These are phyloP conservation scores for Melinaea menophilus DNA, from an alignment of 2,888 invertebrate genomes.

Conservation along the genomic window DNA sequence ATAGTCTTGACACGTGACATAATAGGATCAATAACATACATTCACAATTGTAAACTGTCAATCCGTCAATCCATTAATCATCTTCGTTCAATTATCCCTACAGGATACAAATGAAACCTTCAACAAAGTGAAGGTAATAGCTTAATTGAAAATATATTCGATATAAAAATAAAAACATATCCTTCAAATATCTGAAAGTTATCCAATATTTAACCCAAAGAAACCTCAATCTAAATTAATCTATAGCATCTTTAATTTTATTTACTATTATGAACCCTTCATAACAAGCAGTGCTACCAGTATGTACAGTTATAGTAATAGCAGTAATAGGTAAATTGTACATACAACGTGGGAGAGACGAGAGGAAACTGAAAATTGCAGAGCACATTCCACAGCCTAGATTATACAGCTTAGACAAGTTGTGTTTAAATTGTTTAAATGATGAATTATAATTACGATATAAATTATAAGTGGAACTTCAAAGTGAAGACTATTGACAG, in stretches of 20 bases:
- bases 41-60: not conserved
- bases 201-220: too few relatives aligned
- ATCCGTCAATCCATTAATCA: not conserved
- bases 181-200: too few relatives aligned
- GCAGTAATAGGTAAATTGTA: slow-evolving; percentile 6
- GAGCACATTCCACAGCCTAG: slow-evolving; percentile 1
- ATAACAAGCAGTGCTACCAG: not conserved
- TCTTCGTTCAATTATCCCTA: not conserved
- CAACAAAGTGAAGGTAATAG: not conserved
- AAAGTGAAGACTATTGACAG: too few relatives aligned
- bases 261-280: too few relatives aligned
- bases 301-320: not conserved
- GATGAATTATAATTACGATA: not conserved
- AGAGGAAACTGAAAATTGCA: slow-evolving; percentile 22
- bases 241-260: too few relatives aligned
- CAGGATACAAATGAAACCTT: not conserved
- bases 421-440: not conserved
- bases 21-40: not conserved
- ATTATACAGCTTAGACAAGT: not conserved
- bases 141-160: not conserved
- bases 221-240: too few relatives aligned
- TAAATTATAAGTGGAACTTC: too few relatives aligned
- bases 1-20: not conserved
- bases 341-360: slow-evolving; percentile 16
- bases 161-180: too few relatives aligned